Base-by-base conservation (phyloP, 1,140 invertebrate species). In the Asobara japonica region DNA sequence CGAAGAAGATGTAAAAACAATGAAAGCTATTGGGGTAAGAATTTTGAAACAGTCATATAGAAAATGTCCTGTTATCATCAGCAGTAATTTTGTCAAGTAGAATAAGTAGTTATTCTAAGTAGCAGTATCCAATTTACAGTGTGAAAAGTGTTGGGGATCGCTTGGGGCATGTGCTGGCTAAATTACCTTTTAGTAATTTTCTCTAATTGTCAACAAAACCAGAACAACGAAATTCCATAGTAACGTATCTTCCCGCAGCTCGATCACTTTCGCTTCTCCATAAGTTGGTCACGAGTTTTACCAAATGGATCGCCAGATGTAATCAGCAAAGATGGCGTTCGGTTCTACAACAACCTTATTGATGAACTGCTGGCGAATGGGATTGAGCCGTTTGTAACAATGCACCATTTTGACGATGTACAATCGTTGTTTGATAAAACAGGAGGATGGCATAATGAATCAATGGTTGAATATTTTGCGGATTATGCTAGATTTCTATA, bases 381-480 rank as follows among this genome's bases (percentile, higher is more conserved):
- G 7, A 90, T 91, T 31, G 76, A 87, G 30, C 88, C 89, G 11
- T 73, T 89, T 48, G 83, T 90, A 0, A 91, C 89, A 0, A 68
- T 91, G 0, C 89, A 86, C 74, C 89, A 90, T 73, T 90, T 87
- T 86, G 90, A 90, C 73, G 79, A 89, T 36, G 90, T 89, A 0
- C 84, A 89, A 75, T 4, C 41, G 5, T 45, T 71, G 2, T 41
- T 89, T 16, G 83, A 91, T 85, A 88, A 90, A 2, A 78, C 90
- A 11, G 92, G 92, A 2, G 91, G 91, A 7, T 92, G 90, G 90
- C 81, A 83, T 0, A 92, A 92, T 79, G 82, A 86, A 1, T 79
- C 87, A 38, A 89, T 92, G 61, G 85, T 89, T 2, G 87, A 91
- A 67, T 90, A 89, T 76, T 90, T 89, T 65, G 76, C 69, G 22